Percentiles rank a stretch among this genome's conserved stretches.
Evolutionary conservation across 2,113 vertebrate species (phyloP).

Genomic region (Hyla sarda): DNA sequence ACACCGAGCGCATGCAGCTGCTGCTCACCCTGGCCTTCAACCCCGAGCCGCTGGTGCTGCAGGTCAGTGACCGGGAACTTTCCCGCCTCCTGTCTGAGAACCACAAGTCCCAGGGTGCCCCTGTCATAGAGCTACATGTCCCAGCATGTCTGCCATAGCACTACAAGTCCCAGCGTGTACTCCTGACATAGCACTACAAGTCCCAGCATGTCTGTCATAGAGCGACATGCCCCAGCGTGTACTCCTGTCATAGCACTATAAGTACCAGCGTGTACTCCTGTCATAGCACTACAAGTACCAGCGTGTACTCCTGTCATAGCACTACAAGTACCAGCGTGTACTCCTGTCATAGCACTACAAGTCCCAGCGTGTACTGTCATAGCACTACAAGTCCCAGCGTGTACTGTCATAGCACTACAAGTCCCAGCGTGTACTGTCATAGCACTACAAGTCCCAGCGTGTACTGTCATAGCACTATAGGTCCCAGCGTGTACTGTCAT

Average conservation of each 20-base stretch:
- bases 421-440: too few species aligned
- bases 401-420: too few species aligned
- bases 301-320: neutral
- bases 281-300: neutral
- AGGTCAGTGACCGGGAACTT: constrained; percentile 75
- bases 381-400: too few species aligned
- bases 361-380: too few species aligned
- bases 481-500: too few species aligned
- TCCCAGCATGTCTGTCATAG: neutral
- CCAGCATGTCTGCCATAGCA: neutral
- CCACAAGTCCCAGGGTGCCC: neutral
- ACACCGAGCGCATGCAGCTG: constrained; percentile 97
- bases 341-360: too few species aligned
- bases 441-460: too few species aligned
- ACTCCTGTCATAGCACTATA: neutral
- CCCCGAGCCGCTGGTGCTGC: constrained; percentile 95
- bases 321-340: neutral
- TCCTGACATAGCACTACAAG: neutral
- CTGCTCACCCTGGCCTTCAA: constrained; percentile 97
- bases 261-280: too few species aligned
- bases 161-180: neutral
- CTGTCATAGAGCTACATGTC: too few species aligned
- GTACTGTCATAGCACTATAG: too few species aligned
- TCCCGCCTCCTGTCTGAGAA: neutral
- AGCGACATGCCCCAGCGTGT: too few species aligned